A percentile compares a stretch with the other conserved stretches of the same genome.
phyloP scores from a whole-genome alignment of 2,888 invertebrate species.

The Limnephilus lunatus region DNA sequence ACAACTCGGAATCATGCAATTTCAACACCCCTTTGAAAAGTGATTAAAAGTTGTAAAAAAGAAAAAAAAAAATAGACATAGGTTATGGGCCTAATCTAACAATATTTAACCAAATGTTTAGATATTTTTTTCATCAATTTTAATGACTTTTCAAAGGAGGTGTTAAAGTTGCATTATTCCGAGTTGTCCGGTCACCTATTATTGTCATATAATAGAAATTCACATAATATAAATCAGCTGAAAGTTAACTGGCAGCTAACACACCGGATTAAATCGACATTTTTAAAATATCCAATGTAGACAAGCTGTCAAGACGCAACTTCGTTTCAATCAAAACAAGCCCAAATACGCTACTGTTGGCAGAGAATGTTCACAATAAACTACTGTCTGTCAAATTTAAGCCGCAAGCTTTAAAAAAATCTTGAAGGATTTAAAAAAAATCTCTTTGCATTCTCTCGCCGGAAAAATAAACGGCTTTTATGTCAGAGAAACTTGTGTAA shows the following conservation, averaged over 20 bases:
- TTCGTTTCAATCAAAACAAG: background rate
- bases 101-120: too few relatives aligned
- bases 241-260: background rate
- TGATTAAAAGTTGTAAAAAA: too few relatives aligned
- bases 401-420: conserved; percentile 2
- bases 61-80: too few relatives aligned
- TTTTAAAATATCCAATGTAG: background rate
- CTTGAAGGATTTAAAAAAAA: background rate
- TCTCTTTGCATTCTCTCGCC: background rate
- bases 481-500: background rate
- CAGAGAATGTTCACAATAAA: conserved; percentile 2
- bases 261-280: background rate
- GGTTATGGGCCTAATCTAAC: too few relatives aligned
- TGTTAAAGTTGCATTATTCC: too few relatives aligned
- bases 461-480: background rate
- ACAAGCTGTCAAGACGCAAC: conserved; percentile 12
- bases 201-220: background rate
- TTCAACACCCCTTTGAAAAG: too few relatives aligned
- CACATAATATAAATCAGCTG: background rate
- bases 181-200: too few relatives aligned
- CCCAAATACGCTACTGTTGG: conserved; percentile 16
- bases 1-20: too few relatives aligned
- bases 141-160: too few relatives aligned
- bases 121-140: too few relatives aligned
- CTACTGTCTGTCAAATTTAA: background rate